Percentiles rank a stretch among this genome's conserved stretches.
phyloP scores from a whole-genome alignment of 92 coral and sea anemone species.

The Palythoa caribaeorum region DNA sequence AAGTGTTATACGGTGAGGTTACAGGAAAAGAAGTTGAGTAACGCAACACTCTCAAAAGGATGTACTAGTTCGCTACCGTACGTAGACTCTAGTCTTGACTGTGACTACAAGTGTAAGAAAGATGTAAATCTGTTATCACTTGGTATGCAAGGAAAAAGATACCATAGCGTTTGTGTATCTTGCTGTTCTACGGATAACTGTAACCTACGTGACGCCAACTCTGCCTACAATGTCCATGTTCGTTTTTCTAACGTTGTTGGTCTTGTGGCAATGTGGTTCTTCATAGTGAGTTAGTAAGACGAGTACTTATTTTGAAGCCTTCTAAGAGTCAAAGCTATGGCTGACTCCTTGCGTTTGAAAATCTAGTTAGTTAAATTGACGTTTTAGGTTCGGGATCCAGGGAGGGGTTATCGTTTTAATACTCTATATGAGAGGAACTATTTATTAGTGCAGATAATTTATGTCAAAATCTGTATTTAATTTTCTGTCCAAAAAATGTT shows the following conservation, averaged over 20 bases:
- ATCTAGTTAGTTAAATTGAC: too few species aligned
- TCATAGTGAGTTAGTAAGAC: too few species aligned
- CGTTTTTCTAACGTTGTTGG: not conserved
- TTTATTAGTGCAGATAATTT: too few species aligned
- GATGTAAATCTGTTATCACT: conserved; percentile 11
- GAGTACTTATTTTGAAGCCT: too few species aligned
- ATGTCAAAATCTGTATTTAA: too few species aligned
- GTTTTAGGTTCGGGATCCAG: too few species aligned
- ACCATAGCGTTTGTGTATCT: conserved; percentile 62
- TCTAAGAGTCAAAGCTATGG: too few species aligned
- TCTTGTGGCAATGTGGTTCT: not conserved
- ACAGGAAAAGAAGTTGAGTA: conserved; percentile 43
- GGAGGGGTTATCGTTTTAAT: too few species aligned
- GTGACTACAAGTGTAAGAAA: conserved; percentile 57
- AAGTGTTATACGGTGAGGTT: conserved; percentile 57
- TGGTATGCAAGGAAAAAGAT: not conserved
- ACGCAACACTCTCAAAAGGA: conserved; percentile 42
- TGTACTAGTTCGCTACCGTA: conserved; percentile 49
- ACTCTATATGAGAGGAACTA: too few species aligned
- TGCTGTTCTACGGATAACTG: conserved; percentile 60
- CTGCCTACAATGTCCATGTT: not conserved
- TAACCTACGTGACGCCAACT: not conserved
- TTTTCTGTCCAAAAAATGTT: too few species aligned
- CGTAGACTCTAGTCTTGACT: conserved; percentile 48
- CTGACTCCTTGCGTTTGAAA: too few species aligned